Conservation (phyloP, 2,888 invertebrate genomes). For the Thysanoteuthis rhombus region DNA sequence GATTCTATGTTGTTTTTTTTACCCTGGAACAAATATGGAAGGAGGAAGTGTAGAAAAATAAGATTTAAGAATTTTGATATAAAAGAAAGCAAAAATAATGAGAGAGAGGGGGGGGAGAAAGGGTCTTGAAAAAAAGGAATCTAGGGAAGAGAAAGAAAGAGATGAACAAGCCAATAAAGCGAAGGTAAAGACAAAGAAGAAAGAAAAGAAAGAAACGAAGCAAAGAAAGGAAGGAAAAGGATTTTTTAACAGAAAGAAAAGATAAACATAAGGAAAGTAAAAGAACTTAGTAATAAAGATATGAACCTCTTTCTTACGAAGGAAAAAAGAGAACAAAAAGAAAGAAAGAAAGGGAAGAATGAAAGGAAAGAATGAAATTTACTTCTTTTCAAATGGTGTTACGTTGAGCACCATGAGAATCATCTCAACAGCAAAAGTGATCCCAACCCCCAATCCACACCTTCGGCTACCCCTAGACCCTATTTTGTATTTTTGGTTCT, state of each 20-base stretch:
- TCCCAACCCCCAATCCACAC: too few relatives aligned
- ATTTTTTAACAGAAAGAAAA: background rate
- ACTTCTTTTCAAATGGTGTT: background rate
- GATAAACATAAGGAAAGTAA: background rate
- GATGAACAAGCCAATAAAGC: background rate
- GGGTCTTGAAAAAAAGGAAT: background rate
- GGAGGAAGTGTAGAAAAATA: background rate
- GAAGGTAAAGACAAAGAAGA: background rate
- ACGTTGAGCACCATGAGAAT: background rate
- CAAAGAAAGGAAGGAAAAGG: background rate
- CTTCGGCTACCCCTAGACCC: background rate
- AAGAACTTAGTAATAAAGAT: background rate
- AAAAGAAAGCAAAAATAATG: background rate
- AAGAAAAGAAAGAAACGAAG: background rate
- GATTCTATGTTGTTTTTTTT: background rate
- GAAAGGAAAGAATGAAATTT: background rate
- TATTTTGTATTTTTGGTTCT: background rate
- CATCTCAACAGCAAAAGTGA: background rate
- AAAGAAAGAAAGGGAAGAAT: background rate
- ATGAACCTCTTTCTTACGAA: background rate
- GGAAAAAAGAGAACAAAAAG: background rate
- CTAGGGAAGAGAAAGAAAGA: background rate
- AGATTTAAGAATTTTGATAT: background rate
- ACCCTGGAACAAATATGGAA: background rate
- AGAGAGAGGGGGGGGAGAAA: background rate